These are phyloP conservation scores for Nannobrachium achirus DNA, from an alignment of 2,113 vertebrate genomes.

Conservation along the genomic window DNA sequence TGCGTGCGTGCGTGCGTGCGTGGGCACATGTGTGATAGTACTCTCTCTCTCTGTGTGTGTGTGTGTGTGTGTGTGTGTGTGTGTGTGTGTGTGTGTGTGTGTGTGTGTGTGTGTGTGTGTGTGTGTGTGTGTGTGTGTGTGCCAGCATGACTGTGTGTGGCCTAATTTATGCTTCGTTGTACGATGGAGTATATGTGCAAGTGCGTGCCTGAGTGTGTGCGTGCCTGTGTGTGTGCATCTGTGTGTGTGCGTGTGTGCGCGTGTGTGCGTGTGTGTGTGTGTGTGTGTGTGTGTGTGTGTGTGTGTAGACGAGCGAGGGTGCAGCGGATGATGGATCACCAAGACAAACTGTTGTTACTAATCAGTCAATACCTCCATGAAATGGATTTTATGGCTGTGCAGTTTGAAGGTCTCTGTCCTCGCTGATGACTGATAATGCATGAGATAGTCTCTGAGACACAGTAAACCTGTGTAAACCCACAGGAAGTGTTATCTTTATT, in stretches of 20 bases:
- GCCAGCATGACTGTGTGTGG: no score
- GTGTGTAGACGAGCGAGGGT: no score
- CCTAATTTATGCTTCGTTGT: no score
- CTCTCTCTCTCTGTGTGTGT: no score
- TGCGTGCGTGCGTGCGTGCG: neutral
- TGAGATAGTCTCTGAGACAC: slow-evolving; percentile 35
- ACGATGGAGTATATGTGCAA: no score
- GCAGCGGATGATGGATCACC: no score
- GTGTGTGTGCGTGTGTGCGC: no score
- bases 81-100: neutral
- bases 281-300: no score
- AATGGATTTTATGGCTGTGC: slow-evolving; percentile 27
- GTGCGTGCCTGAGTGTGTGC: no score
- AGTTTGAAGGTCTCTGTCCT: slow-evolving; percentile 29
- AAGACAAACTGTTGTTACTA: neutral
- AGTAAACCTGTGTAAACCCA: slow-evolving; percentile 5
- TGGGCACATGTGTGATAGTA: no score
- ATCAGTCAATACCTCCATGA: slow-evolving; percentile 40
- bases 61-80: neutral
- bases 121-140: neutral
- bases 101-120: neutral
- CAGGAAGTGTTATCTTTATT: slow-evolving; percentile 1
- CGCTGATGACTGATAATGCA: slow-evolving; percentile 41
- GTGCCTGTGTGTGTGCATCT: no score
- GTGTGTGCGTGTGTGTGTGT: no score